phyloP scores from a whole-genome alignment of 2,888 invertebrate genomes.

The Apomyelois bistriatella region DNA sequence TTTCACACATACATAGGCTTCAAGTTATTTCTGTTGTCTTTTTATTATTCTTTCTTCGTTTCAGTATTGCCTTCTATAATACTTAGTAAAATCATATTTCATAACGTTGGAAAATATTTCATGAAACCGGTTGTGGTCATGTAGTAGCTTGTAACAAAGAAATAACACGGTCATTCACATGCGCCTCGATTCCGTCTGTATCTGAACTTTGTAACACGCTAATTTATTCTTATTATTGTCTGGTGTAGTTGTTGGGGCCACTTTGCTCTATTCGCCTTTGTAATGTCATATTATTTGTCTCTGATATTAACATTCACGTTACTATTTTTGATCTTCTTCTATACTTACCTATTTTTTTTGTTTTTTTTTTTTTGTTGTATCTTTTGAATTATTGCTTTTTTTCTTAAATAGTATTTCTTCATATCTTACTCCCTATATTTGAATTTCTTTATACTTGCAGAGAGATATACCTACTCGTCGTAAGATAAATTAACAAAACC shows the following conservation, averaged over 20 bases:
- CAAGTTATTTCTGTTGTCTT: too few species aligned
- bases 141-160: background rate
- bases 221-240: background rate
- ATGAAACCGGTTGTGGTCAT: too few species aligned
- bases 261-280: background rate
- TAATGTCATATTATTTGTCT: background rate
- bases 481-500: background rate
- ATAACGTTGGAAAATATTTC: too few species aligned
- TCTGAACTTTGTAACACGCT: slow-evolving; percentile 2
- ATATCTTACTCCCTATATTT: background rate
- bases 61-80: too few species aligned
- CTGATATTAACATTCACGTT: background rate
- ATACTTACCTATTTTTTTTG: too few species aligned
- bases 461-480: background rate
- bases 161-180: slow-evolving; percentile 6
- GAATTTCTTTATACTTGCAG: background rate
- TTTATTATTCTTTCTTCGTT: too few species aligned
- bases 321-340: too few species aligned
- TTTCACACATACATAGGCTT: too few species aligned
- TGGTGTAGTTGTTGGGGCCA: background rate
- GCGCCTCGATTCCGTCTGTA: background rate
- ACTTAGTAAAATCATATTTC: too few species aligned
- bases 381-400: background rate
- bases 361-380: too few species aligned
- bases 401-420: background rate